A percentile compares a stretch with the other conserved stretches of the same genome.
These are phyloP conservation scores for Callitettix versicolor DNA, from an alignment of 1,140 invertebrate species.

Conservation along the genomic window DNA sequence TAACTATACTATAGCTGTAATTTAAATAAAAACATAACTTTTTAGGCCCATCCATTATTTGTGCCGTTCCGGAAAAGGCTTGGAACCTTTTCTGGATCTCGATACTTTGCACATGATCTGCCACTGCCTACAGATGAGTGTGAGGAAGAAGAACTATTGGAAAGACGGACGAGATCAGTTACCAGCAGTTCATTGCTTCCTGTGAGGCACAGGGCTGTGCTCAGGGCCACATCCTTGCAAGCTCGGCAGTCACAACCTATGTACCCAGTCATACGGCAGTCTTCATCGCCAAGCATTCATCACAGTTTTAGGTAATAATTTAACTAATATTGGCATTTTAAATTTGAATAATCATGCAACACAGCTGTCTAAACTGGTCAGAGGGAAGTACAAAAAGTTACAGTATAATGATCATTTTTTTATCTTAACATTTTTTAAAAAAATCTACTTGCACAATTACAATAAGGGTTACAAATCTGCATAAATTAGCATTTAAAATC, in stretches of 20 bases:
- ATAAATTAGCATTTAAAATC: too few species aligned
- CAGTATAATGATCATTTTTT: too few species aligned
- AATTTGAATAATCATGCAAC: too few species aligned
- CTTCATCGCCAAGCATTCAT: slow-evolving; percentile 28
- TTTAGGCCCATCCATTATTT: slow-evolving; percentile 30
- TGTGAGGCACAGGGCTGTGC: slow-evolving; percentile 26
- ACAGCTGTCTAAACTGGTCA: too few species aligned
- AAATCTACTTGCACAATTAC: too few species aligned
- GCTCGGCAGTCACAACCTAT: slow-evolving; percentile 19
- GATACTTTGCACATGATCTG: slow-evolving; percentile 48
- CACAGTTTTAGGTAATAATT: slow-evolving; percentile 14
- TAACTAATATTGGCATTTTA: slow-evolving; percentile 9
- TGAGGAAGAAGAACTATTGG: slow-evolving; percentile 31
- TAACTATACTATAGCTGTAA: too few species aligned
- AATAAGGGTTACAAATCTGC: too few species aligned
- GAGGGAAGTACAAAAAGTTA: too few species aligned
- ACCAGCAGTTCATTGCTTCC: slow-evolving; percentile 30
- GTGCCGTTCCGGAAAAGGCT: slow-evolving; percentile 30
- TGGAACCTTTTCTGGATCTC: slow-evolving; percentile 39
- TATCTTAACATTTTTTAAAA: too few species aligned
- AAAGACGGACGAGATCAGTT: slow-evolving; percentile 33
- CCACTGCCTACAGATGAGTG: slow-evolving; percentile 49
- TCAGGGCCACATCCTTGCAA: slow-evolving; percentile 29
- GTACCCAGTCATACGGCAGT: slow-evolving; percentile 25
- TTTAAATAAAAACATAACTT: too few species aligned